Base-by-base conservation (phyloP, 2,888 invertebrate genomes). In the Latrodectus elegans region DNA sequence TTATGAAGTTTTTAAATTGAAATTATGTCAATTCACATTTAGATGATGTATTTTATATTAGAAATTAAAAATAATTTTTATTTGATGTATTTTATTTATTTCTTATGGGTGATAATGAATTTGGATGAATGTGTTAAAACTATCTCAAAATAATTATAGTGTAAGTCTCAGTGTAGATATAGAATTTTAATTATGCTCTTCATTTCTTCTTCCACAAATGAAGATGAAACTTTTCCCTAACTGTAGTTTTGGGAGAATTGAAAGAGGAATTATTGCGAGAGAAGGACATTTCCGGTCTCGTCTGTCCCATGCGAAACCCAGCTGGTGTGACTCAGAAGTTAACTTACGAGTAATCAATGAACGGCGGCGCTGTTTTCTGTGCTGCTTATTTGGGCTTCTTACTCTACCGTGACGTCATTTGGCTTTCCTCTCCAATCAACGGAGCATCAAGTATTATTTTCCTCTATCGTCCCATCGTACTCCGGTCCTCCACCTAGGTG, bases 221-320 rank as follows among this genome's bases (percentile, higher is more conserved):
- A 68, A 38, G 17, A 17, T 1, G 26, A 67, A 12, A n/a, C 55
- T 15, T 26, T 68, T n/a, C 67, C 72, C 76, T 64, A 11, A 64
- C 76, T n/a, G 22, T 51, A 60, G 26, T 55, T 55, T 70, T 26
- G 38, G 55, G 15, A 38, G 26, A 17, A 17, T 53, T 38, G 10
- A 12, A 10, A 4, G 60, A 60, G n/a, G 60, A 15, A 60, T 60
- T 60, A 60, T 11, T 60, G 60, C 12, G n/a, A n/a, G 8, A 15
- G 15, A 2, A 12, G 49, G 51, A 52, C 51, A 76, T 64, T 76
- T 79, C 79, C 79, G 79, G 79, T 79, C 60, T 79, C 71, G 70
- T 70, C 79, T 79, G 79, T 60, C 60, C 60, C n/a, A 60, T 15
- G 10, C 60, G 12, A 60, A 60, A 60, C 12, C 60, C 60, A 60